Percentiles rank a stretch among this genome's conserved stretches.
Conservation (phyloP, 2,797 vertebrate species). For the Coluber constrictor region DNA sequence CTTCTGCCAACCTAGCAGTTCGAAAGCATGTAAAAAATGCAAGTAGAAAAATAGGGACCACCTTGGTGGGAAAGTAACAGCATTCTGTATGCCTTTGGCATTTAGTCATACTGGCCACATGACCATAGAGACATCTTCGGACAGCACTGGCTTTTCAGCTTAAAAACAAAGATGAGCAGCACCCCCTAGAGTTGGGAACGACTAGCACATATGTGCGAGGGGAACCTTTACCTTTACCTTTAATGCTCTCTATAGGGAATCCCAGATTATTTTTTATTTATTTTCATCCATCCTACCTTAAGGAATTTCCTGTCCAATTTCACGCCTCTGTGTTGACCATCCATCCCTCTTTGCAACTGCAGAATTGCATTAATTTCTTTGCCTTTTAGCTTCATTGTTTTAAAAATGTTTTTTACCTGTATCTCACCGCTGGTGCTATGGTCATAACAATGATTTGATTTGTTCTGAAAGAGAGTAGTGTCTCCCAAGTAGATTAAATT, state of each 20-base stretch:
- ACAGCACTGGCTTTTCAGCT: too few species aligned
- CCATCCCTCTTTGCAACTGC: neutral
- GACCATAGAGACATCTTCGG: too few species aligned
- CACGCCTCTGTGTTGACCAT: neutral
- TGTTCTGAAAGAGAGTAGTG: neutral
- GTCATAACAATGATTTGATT: neutral
- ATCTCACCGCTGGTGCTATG: neutral
- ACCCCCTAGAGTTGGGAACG: too few species aligned
- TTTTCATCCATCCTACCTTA: neutral
- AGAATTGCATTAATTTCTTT: neutral
- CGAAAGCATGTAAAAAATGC: too few species aligned
- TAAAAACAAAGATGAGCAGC: too few species aligned
- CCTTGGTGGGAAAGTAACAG: too few species aligned
- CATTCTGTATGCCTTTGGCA: too few species aligned
- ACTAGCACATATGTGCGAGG: too few species aligned
- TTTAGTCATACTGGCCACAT: too few species aligned
- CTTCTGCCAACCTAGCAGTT: too few species aligned
- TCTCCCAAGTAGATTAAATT: neutral
- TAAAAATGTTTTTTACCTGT: neutral
- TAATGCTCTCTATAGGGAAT: neutral
- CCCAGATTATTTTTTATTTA: neutral
- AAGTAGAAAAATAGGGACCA: too few species aligned
- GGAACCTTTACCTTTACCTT: neutral
- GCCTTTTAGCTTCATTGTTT: neutral
- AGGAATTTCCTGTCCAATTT: neutral